Base-by-base conservation (phyloP, 2,888 invertebrate genomes). In the Patella ulyssiponensis region DNA sequence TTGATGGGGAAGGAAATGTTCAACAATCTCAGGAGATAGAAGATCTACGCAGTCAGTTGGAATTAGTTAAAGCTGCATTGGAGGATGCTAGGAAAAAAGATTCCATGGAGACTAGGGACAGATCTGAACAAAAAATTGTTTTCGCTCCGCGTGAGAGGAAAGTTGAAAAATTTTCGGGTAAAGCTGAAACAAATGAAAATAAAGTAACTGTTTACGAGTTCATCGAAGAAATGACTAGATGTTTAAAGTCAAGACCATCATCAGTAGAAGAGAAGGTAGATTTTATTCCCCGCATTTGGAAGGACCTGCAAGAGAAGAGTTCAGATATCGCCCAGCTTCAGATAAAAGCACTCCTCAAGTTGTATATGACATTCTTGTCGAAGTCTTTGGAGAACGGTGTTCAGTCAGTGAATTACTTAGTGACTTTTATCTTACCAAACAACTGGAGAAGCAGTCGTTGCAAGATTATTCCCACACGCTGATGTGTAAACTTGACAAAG, bases 241-340 rank as follows among this genome's bases (percentile, higher is more conserved):
- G n/a, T 20, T 58, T 58, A 58, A 64, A 64, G 5, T 20, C 64
- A n/a, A 64, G 64, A 64, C 64, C 64, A 20, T 64, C 64, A 20
- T 64, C 64, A 5, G 20, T 20, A 20, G n/a, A 64, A n/a, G 64
- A 64, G 64, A 64, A 64, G 64, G 64, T 64, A 20, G 64, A n/a
- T 64, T 64, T 20, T 64, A 20, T 64, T 64, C 11, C 20, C n/a
- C n/a, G 1, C 20, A 64, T 64, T 64, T 64, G 11, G 64, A 64
- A 64, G 4, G 64, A 64, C 64, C 64, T 20, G 64, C 64, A 64
- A 64, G 20, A 58, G 58, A 58, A 58, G 58, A 64, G 64, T 17
- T 64, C 2, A n/a, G 64, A 20, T 64, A 64, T n/a, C n/a, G 64
- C 7, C 64, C 64, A n/a, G 20, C n/a, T 20, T 64, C 64, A 64